Conservation (phyloP, 23 tunicate genomes). For the Phallusia fumigata region DNA sequence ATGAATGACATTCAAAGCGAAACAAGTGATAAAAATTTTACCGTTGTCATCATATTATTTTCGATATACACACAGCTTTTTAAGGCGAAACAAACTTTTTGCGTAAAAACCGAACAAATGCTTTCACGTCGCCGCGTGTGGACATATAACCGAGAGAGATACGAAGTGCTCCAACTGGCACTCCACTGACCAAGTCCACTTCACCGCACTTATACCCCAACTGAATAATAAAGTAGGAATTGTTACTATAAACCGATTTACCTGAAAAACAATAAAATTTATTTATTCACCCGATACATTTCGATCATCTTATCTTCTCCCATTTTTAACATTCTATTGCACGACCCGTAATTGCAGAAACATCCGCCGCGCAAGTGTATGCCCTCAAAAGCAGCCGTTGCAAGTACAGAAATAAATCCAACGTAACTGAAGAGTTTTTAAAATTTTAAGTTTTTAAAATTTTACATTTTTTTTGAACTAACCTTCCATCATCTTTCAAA, state of each 20-base stretch:
- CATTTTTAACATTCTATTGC: constrained; percentile 37
- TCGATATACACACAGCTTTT: neutral
- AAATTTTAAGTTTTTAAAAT: no score
- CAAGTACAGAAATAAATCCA: constrained; percentile 78
- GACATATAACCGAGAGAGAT: constrained; percentile 76
- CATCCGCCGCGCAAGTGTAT: constrained; percentile 86
- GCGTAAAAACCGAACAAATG: constrained; percentile 4
- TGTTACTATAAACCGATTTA: neutral
- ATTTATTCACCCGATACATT: neutral
- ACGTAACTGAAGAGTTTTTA: constrained; percentile 13
- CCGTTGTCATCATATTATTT: no score
- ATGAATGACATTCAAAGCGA: no score
- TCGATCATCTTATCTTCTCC: neutral
- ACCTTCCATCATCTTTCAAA: constrained; percentile 41
- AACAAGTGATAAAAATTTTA: no score
- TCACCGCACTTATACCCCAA: constrained; percentile 74
- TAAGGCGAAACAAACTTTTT: neutral
- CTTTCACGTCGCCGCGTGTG: constrained; percentile 32
- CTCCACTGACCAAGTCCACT: constrained; percentile 50
- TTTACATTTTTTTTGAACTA: no score
- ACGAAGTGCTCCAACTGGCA: constrained; percentile 78
- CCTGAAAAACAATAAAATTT: neutral
- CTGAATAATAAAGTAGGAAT: neutral
- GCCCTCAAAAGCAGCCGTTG: constrained; percentile 49
- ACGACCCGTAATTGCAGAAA: constrained; percentile 83